These are phyloP conservation scores for Phasianus colchicus DNA, from an alignment of 2,113 vertebrate genomes.

Conservation along the genomic window DNA sequence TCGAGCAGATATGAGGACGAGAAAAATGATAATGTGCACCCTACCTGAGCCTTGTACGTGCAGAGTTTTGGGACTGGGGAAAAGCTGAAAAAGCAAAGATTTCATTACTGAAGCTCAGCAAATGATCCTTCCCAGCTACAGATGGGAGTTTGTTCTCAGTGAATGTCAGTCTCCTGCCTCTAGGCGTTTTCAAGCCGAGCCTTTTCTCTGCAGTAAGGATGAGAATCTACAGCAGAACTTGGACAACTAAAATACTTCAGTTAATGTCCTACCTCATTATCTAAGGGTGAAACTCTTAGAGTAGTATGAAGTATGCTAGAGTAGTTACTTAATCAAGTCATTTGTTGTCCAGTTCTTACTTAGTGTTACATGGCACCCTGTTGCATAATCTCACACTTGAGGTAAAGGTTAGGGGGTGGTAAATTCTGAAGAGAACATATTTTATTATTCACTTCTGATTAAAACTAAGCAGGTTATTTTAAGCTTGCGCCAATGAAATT, in stretches of 20 bases:
- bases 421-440: not conserved
- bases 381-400: constrained; percentile 15
- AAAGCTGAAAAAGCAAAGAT: not conserved
- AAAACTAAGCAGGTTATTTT: not conserved
- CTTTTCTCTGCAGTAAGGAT: not conserved
- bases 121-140: not conserved
- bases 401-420: not conserved
- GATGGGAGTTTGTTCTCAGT: not conserved
- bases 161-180: not conserved
- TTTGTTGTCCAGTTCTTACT: not conserved
- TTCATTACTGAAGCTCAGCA: not conserved
- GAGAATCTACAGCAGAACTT: not conserved
- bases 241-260: not conserved
- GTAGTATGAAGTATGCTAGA: not conserved
- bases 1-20: not conserved
- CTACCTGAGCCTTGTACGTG: not conserved
- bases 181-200: not conserved
- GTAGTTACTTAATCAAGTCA: not conserved
- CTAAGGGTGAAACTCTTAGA: not conserved
- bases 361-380: not conserved
- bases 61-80: not conserved
- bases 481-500: not conserved
- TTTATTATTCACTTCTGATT: not conserved
- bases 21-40: not conserved
- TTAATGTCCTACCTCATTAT: not conserved